Evolutionary conservation across 2,797 vertebrate genomes (phyloP).

Genomic region (Menidia menidia): DNA sequence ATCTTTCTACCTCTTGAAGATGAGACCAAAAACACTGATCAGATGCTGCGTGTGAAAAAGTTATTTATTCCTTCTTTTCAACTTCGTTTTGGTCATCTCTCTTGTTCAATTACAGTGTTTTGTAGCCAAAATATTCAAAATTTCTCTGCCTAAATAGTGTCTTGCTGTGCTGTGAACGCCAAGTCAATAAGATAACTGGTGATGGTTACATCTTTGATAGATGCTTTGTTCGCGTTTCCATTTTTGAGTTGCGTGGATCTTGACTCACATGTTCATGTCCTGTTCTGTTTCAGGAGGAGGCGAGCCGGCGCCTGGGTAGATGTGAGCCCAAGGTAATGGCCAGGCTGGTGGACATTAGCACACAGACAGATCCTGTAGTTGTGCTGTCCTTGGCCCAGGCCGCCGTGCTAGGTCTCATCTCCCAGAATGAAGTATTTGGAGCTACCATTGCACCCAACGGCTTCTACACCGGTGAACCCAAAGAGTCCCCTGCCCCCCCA

Average conservation of each 20-base stretch:
- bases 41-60: slow-evolving; percentile 17
- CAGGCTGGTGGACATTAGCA: slow-evolving; percentile 92
- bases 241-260: slow-evolving; percentile 26
- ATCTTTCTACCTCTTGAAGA: slow-evolving; percentile 14
- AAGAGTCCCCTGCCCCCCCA: slow-evolving; percentile 81
- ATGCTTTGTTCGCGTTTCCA: not conserved
- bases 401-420: slow-evolving; percentile 93
- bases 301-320: slow-evolving; percentile 85
- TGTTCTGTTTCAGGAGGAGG: slow-evolving; percentile 83
- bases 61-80: slow-evolving; percentile 25
- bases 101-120: not conserved
- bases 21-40: slow-evolving; percentile 20
- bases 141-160: not conserved
- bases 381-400: slow-evolving; percentile 97
- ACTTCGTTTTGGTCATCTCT: slow-evolving; percentile 15
- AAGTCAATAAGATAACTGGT: too few relatives aligned
- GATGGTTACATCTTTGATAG: too few relatives aligned
- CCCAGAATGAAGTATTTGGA: slow-evolving; percentile 95
- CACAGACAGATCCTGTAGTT: slow-evolving; percentile 96
- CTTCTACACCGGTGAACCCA: slow-evolving; percentile 89
- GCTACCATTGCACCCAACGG: slow-evolving; percentile 91
- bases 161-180: not conserved
- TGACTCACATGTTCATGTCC: slow-evolving; percentile 32
- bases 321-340: slow-evolving; percentile 89
- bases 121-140: slow-evolving; percentile 1